A percentile compares a stretch with the other conserved stretches of the same genome.
Evolutionary conservation across 1,140 invertebrate genomes (phyloP).

Genomic region (Ceratosolen fusciceps): DNA sequence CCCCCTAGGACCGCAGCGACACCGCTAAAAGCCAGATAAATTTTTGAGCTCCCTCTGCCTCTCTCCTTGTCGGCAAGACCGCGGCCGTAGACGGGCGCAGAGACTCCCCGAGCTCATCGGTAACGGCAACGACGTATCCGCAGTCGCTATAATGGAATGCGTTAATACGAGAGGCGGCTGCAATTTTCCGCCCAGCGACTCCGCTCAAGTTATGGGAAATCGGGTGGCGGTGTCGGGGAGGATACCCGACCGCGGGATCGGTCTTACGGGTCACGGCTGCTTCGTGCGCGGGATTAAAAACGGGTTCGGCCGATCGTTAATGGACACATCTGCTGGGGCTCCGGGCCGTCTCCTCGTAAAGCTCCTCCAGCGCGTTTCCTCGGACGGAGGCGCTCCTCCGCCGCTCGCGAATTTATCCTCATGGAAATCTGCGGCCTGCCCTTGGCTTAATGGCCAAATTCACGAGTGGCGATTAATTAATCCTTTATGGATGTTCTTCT

Average conservation of each 20-base stretch:
- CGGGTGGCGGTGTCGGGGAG: neutral
- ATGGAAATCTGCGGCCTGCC: slow-evolving; percentile 17
- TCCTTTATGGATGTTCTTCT: slow-evolving; percentile 37
- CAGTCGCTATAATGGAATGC: slow-evolving; percentile 63
- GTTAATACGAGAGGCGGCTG: slow-evolving; percentile 61
- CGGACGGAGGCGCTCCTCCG: neutral
- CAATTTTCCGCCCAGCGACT: slow-evolving; percentile 1
- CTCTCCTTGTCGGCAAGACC: slow-evolving; percentile 30
- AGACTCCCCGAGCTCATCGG: slow-evolving; percentile 59
- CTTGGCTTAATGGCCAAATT: slow-evolving; percentile 2
- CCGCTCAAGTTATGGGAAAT: neutral
- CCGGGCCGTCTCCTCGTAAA: slow-evolving; percentile 3
- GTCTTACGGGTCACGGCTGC: neutral
- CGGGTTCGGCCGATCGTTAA: slow-evolving; percentile 23
- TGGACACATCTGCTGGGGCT: neutral
- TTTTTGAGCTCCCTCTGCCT: slow-evolving; percentile 24
- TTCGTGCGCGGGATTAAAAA: slow-evolving; percentile 35
- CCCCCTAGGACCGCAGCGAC: neutral
- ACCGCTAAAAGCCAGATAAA: slow-evolving; percentile 43
- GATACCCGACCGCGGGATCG: neutral
- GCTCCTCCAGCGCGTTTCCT: neutral
- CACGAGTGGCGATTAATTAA: slow-evolving; percentile 38
- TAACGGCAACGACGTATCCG: slow-evolving; percentile 58
- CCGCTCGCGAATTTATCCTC: slow-evolving; percentile 18
- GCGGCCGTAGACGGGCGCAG: neutral